phyloP scores from a whole-genome alignment of 1,140 invertebrate genomes.

The Achroia grisella region DNA sequence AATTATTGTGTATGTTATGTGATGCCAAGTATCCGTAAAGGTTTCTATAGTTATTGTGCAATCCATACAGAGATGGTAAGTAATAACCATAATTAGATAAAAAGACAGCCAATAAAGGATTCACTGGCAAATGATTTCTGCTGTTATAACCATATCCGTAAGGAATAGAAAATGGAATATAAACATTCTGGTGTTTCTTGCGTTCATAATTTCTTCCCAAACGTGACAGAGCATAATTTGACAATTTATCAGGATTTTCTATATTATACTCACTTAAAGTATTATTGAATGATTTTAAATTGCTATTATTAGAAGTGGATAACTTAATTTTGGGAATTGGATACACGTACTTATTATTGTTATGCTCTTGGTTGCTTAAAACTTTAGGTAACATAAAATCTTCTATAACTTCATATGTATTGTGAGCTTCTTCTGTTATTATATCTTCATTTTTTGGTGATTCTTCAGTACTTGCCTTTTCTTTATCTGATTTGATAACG shows the following conservation, averaged over 20 bases:
- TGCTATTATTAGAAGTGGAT: constrained; percentile 17
- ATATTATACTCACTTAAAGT: constrained; percentile 50
- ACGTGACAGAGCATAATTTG: constrained; percentile 43
- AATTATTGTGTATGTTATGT: constrained; percentile 79
- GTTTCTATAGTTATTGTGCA: constrained; percentile 58
- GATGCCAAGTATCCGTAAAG: constrained; percentile 75
- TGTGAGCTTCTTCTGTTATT: background rate
- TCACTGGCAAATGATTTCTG: constrained; percentile 71
- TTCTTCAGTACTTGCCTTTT: background rate
- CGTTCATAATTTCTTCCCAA: constrained; percentile 16
- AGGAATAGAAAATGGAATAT: constrained; percentile 21
- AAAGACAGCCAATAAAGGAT: constrained; percentile 75
- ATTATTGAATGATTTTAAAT: constrained; percentile 28
- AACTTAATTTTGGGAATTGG: background rate
- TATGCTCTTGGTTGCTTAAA: background rate
- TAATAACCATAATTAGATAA: constrained; percentile 78
- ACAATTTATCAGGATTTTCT: constrained; percentile 26
- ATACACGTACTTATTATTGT: background rate
- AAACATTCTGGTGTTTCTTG: constrained; percentile 12
- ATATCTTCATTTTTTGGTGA: background rate
- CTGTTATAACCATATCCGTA: constrained; percentile 59
- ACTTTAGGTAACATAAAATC: background rate
- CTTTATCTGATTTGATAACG: background rate
- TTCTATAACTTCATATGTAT: constrained; percentile 17
- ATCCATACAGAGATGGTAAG: constrained; percentile 50